Percentiles rank a stretch among this genome's conserved stretches.
Conservation (phyloP, 2,797 vertebrate species). For the Emydoidea blandingii region DNA sequence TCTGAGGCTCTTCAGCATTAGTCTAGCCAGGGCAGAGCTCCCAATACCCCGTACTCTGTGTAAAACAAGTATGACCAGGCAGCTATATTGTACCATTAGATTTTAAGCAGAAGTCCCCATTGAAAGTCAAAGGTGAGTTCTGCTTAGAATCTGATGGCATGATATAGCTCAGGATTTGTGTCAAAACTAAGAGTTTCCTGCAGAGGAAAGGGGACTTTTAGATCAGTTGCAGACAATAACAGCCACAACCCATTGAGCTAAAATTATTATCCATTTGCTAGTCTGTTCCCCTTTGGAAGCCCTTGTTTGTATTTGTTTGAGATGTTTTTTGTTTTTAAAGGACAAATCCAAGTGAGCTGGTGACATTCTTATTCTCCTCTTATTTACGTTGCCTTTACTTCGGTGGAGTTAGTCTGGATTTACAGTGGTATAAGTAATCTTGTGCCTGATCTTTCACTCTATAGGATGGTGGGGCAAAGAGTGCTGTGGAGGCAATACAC, state of each 20-base stretch:
- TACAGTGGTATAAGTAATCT: neutral
- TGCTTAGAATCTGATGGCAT: neutral
- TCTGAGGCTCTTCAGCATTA: neutral
- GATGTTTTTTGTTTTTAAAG: neutral
- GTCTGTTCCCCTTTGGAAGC: accelerated
- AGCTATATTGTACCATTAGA: neutral
- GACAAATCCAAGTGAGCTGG: neutral
- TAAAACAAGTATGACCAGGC: neutral
- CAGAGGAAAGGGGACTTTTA: neutral
- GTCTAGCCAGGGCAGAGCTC: neutral
- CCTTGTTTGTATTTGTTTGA: neutral
- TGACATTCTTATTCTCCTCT: neutral
- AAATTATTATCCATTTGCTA: neutral
- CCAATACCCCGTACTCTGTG: neutral
- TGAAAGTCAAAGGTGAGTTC: neutral
- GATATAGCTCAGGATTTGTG: neutral
- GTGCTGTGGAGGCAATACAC: neutral
- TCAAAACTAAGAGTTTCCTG: neutral
- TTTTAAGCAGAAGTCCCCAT: neutral
- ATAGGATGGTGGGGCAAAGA: neutral
- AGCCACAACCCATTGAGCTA: neutral
- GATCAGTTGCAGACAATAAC: neutral
- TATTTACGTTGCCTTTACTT: neutral
- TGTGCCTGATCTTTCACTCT: neutral
- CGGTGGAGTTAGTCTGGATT: neutral